phyloP scores from a whole-genome alignment of 2,113 vertebrate species.

The Centropus unirufus region DNA sequence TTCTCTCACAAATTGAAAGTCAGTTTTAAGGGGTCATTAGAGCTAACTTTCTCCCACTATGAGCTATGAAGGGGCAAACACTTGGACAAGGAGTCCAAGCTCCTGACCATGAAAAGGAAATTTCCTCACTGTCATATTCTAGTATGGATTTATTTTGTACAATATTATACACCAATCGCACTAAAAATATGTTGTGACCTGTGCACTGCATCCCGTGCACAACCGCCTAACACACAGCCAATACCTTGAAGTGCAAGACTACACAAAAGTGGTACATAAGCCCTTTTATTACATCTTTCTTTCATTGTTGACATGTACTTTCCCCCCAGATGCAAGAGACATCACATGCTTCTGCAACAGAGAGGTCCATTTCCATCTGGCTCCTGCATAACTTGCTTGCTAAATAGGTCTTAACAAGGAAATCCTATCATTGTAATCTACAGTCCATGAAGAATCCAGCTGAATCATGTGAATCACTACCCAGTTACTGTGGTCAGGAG shows the following conservation, averaged over 20 bases:
- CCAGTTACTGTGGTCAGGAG: not conserved
- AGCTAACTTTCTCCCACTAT: not conserved
- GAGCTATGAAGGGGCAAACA: accelerated
- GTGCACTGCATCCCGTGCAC: too few species aligned
- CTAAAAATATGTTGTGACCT: not conserved
- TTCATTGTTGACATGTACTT: not conserved
- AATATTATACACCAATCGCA: not conserved
- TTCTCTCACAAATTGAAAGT: not conserved
- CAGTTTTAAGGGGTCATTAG: not conserved
- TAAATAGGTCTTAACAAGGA: not conserved
- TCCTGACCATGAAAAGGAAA: not conserved
- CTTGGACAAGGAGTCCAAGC: not conserved
- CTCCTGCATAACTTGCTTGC: not conserved
- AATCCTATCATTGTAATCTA: not conserved
- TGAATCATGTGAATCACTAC: not conserved
- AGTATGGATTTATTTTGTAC: not conserved
- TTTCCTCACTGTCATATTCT: not conserved
- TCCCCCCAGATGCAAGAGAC: not conserved
- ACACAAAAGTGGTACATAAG: not conserved
- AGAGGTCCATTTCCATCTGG: not conserved
- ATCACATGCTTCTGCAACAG: not conserved
- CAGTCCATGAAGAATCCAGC: not conserved
- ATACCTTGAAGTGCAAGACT: not conserved
- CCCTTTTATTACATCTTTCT: not conserved
- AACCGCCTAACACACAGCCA: not conserved